Conservation (phyloP, 2,888 invertebrate species). For the Sinelater perroti region DNA sequence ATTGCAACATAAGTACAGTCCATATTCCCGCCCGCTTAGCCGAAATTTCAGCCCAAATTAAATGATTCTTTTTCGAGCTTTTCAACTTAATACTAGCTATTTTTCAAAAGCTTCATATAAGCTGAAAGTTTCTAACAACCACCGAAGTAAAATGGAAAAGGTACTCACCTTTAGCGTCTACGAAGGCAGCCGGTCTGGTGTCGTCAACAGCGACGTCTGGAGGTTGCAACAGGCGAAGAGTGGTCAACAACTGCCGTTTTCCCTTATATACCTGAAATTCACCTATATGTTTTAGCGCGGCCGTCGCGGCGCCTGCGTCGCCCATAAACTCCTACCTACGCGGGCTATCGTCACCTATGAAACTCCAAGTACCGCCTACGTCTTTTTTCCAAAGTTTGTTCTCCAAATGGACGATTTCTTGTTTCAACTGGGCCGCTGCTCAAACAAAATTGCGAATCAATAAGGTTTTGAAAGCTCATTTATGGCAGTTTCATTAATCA, state of each 20-base stretch:
- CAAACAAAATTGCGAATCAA: no score
- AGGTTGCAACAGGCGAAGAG: constrained; percentile 36
- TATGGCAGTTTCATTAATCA: no score
- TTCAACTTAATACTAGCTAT: not conserved
- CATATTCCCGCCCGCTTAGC: not conserved
- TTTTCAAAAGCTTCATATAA: not conserved
- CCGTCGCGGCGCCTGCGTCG: constrained; percentile 43
- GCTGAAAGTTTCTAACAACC: not conserved
- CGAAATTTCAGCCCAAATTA: not conserved
- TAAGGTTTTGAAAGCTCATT: no score
- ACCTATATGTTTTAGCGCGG: constrained; percentile 49
- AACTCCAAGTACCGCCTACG: constrained; percentile 19
- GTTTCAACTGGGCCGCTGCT: no score
- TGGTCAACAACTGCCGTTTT: constrained; percentile 37
- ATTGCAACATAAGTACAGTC: not conserved
- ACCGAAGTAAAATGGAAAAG: constrained; percentile 2
- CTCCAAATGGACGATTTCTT: constrained; percentile 6
- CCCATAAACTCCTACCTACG: constrained; percentile 30
- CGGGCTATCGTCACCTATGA: constrained; percentile 28
- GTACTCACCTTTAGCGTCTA: constrained; percentile 16
- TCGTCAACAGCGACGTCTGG: constrained; percentile 15
- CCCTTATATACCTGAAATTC: constrained; percentile 47
- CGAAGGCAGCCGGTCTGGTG: not conserved
- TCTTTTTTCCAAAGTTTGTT: constrained; percentile 8
- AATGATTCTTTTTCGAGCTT: not conserved